Evolutionary conservation across 2,888 invertebrate species (phyloP).

Genomic region (Willowsia nigromaculata): DNA sequence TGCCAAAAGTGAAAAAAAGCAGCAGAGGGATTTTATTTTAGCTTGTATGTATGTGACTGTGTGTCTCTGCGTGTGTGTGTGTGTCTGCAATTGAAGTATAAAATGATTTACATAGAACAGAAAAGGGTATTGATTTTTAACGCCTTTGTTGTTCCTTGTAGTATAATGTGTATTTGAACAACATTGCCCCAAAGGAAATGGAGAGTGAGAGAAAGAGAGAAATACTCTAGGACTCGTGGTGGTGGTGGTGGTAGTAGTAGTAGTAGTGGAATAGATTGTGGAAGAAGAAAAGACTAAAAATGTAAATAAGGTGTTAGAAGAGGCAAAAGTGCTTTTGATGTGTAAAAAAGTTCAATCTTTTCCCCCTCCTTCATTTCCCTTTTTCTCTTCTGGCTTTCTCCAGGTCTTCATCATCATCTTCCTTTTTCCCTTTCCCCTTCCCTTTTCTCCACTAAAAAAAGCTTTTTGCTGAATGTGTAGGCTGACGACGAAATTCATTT

Average conservation of each 20-base stretch:
- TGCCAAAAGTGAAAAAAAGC: slow-evolving; percentile 42
- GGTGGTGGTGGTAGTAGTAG: not conserved
- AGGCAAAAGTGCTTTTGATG: slow-evolving; percentile 57
- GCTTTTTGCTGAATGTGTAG: not conserved
- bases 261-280: not conserved
- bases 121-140: slow-evolving; percentile 59
- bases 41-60: not conserved
- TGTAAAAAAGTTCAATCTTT: slow-evolving; percentile 55
- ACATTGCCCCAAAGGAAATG: slow-evolving; percentile 38
- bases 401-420: not conserved
- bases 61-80: not conserved
- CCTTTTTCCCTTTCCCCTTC: not conserved
- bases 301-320: slow-evolving; percentile 66
- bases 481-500: slow-evolving; percentile 14
- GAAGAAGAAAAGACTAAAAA: slow-evolving; percentile 57
- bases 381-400: not conserved
- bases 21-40: slow-evolving; percentile 13
- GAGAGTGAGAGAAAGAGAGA: not conserved
- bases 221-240: not conserved
- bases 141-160: slow-evolving; percentile 47
- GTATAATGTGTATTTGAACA: slow-evolving; percentile 23
- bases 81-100: slow-evolving; percentile 61
- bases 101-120: slow-evolving; percentile 62
- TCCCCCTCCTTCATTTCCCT: not conserved
- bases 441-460: not conserved